phyloP scores from a whole-genome alignment of 2,113 vertebrate species.

The Columba livia region DNA sequence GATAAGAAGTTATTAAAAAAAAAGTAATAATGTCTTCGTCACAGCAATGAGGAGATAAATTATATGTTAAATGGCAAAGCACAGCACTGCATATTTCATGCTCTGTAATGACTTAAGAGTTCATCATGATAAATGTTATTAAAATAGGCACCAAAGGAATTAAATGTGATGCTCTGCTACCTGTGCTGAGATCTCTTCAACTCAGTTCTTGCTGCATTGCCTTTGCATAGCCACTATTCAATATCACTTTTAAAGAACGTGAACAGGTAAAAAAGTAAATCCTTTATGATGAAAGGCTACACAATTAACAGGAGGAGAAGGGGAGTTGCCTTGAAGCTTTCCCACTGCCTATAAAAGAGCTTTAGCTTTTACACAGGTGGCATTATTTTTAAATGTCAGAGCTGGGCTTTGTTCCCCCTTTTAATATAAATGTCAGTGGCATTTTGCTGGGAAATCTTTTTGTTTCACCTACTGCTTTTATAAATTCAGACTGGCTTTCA shows the following conservation, averaged over 20 bases:
- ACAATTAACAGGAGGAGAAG: neutral
- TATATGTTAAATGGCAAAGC: conserved; percentile 53
- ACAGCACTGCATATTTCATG: conserved; percentile 29
- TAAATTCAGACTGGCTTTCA: conserved; percentile 1
- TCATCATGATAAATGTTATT: conserved; percentile 36
- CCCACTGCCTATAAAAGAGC: neutral
- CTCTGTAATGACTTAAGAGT: conserved; percentile 26
- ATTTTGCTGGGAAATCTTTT: conserved; percentile 32
- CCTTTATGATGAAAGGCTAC: conserved; percentile 7
- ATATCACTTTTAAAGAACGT: neutral
- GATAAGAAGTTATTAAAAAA: neutral
- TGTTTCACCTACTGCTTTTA: conserved; percentile 5
- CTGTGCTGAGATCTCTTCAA: neutral
- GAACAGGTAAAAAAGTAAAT: neutral
- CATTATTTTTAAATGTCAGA: conserved; percentile 62
- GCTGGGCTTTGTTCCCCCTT: neutral
- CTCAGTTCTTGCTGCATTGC: neutral
- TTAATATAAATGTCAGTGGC: conserved; percentile 38
- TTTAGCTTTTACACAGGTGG: neutral
- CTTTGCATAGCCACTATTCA: neutral
- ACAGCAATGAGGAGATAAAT: conserved; percentile 37
- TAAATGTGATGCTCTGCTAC: conserved; percentile 16
- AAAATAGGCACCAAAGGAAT: conserved; percentile 31
- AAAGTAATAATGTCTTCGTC: neutral
- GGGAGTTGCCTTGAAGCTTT: neutral